These are phyloP conservation scores for Ladona fulva DNA, from an alignment of 1,140 invertebrate species.

Conservation along the genomic window DNA sequence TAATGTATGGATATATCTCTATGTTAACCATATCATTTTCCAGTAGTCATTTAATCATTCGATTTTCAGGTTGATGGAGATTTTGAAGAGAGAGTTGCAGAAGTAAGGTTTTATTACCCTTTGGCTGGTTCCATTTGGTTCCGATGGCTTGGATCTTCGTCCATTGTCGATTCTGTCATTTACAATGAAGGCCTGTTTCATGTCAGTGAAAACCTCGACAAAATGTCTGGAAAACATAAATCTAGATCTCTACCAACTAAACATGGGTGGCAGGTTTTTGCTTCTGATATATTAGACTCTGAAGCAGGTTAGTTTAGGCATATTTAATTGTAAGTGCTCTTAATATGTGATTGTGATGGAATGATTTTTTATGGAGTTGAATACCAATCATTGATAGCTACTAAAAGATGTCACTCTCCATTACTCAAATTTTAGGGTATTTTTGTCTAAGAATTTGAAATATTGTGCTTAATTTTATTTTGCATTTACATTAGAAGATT, in stretches of 20 bases:
- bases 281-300: constrained; percentile 78
- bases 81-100: constrained; percentile 65
- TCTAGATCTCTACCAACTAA: constrained; percentile 41
- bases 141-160: constrained; percentile 58
- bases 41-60: too few species aligned
- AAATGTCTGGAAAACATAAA: constrained; percentile 35
- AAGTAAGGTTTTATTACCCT: constrained; percentile 68
- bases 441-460: too few species aligned
- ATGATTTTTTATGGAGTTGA: too few species aligned
- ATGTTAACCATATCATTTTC: too few species aligned
- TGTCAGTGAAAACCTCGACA: constrained; percentile 28
- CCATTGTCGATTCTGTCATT: constrained; percentile 59
- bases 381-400: too few species aligned
- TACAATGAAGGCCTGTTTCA: constrained; percentile 56
- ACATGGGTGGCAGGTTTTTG: constrained; percentile 83
- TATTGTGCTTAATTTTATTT: too few species aligned
- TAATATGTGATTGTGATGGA: too few species aligned
- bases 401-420: too few species aligned
- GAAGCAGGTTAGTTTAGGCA: constrained; percentile 47
- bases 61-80: constrained; percentile 28
- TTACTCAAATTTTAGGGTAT: too few species aligned
- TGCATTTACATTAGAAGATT: too few species aligned
- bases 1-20: too few species aligned
- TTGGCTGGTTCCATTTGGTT: constrained; percentile 74
- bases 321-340: too few species aligned